Evolutionary conservation across 2,113 vertebrate species (phyloP), one percentile per base, ranked within the genome.

Genomic region (Lepisosteus osseus): DNA sequence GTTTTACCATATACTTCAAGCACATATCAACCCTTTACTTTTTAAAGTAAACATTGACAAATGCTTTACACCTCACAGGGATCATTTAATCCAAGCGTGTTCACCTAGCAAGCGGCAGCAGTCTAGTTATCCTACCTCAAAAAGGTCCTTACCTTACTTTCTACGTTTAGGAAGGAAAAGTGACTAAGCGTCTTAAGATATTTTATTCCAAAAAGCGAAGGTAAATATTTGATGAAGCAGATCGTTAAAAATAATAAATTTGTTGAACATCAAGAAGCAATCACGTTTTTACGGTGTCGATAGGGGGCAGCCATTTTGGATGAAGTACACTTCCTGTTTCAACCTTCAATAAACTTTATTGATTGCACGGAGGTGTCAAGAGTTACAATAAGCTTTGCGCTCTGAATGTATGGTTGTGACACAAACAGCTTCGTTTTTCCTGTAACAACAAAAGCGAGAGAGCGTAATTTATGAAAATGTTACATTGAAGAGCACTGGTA

Each of bases 151-250:
- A 29, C 29, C 29, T 29, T 2, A 29, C 29, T 29, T 29, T 29
- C 29, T 29, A 29, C 29, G 29, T 29, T 29, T 29, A 29, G 29
- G 29, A 29, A 29, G 29, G 29, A 29, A 29, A 29, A 29, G 29
- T 29, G 29, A 2, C 29, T 1, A 29, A 29, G 29, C 29, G 29
- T 29, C 29, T 29, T 29, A 42, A 42, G 63, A 7, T 12, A 65
- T 45, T 62, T 14, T 44, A 67, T 7, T 7, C 44, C 45, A 43
- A 9, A 3, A 42, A 40, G 17, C 11, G 12, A 43, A 7, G 11
- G 15, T n/a, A n/a, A 7, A n/a, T 7, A 41, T 42, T 88, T 91
- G 93, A 57, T 47, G 13, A 61, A 44, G 56, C 9, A 43, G 13
- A 59, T 55, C 44, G 29, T 13, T 66, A 54, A 63, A 68, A 55